Evolutionary conservation across 2,888 invertebrate species (phyloP).

Genomic region (Ormyrus nitidulus): DNA sequence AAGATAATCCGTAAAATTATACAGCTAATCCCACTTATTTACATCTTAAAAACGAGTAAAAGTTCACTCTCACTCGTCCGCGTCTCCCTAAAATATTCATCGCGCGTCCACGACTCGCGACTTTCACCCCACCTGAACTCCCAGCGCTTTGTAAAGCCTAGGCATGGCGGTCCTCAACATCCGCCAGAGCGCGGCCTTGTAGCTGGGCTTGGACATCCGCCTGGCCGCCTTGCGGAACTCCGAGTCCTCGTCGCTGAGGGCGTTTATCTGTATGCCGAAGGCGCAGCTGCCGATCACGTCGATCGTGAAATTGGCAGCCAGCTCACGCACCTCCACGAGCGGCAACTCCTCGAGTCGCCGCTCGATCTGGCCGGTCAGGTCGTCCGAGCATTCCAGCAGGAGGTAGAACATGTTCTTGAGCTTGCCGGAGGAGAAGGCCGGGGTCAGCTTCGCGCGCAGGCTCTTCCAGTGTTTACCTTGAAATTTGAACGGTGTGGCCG

Average conservation of each 20-base stretch:
- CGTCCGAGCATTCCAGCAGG: conserved; percentile 71
- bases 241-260: conserved; percentile 71
- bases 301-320: conserved; percentile 75
- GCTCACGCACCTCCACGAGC: conserved; percentile 72
- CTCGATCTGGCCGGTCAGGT: conserved; percentile 68
- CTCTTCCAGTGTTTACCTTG: conserved; percentile 58
- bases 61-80: too few relatives aligned
- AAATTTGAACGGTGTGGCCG: not conserved
- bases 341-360: conserved; percentile 40
- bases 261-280: conserved; percentile 76
- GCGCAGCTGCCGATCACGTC: conserved; percentile 77
- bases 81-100: too few relatives aligned
- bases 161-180: conserved; percentile 71
- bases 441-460: conserved; percentile 75
- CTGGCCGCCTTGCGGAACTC: conserved; percentile 72
- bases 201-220: conserved; percentile 70
- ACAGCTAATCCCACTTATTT: too few relatives aligned
- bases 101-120: too few relatives aligned
- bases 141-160: conserved; percentile 61
- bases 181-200: conserved; percentile 70
- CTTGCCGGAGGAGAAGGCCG: conserved; percentile 77
- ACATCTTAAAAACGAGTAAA: too few relatives aligned
- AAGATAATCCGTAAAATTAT: too few relatives aligned
- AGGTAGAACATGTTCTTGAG: conserved; percentile 76
- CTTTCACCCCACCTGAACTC: conserved; percentile 37